Percentiles rank a stretch among this genome's conserved stretches.
Evolutionary conservation across 2,888 invertebrate genomes (phyloP).

Genomic region (Rugalucina vietnamica): DNA sequence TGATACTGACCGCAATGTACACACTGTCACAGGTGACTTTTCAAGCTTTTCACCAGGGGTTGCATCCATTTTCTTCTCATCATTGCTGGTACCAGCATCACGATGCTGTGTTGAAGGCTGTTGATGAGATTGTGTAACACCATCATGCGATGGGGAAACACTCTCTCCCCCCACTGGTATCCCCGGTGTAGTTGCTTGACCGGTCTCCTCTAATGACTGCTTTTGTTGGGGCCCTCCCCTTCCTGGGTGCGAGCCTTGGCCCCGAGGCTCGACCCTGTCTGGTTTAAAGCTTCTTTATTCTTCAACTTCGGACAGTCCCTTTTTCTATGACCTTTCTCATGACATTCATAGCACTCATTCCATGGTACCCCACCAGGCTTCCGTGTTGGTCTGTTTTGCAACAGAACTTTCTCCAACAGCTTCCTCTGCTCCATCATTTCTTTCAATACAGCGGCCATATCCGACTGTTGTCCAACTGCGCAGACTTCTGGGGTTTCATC

Average conservation of each 20-base stretch:
- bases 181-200: too few relatives aligned
- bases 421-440: not conserved
- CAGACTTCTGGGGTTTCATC: not conserved
- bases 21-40: not conserved
- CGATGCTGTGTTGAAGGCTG: not conserved
- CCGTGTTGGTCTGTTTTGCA: too few relatives aligned
- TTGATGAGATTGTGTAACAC: not conserved
- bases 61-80: too few relatives aligned
- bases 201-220: too few relatives aligned
- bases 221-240: not conserved
- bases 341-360: not conserved
- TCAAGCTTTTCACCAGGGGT: too few relatives aligned
- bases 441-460: not conserved
- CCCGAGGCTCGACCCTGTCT: not conserved
- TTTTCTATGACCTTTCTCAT: not conserved
- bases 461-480: not conserved
- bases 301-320: too few relatives aligned
- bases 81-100: too few relatives aligned
- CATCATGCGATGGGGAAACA: not conserved
- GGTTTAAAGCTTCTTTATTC: too few relatives aligned
- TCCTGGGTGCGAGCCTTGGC: conserved; percentile 6
- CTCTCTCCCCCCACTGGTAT: not conserved
- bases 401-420: not conserved
- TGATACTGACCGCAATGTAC: not conserved
- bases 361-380: not conserved